Conservation (phyloP, 2,888 invertebrate species). For the Galerucella calmariensis region DNA sequence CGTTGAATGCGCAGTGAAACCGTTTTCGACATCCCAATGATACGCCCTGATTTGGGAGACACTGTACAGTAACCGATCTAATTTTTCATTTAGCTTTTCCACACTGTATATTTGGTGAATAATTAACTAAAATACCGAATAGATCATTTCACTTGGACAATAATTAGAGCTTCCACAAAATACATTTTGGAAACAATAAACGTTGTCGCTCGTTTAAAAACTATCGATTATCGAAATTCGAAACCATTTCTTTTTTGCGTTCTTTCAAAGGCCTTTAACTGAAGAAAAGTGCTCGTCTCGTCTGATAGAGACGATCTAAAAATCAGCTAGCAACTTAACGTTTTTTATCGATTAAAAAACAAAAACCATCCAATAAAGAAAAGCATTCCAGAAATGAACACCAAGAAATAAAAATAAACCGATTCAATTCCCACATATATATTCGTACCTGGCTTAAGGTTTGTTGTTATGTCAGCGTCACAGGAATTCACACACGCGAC, state of each 20-base stretch:
- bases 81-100: no score
- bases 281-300: background rate
- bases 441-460: slow-evolving; percentile 26
- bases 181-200: no score
- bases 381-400: slow-evolving; percentile 17
- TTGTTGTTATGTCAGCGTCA: slow-evolving; percentile 28
- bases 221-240: background rate
- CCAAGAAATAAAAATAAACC: slow-evolving; percentile 18
- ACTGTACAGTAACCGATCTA: no score
- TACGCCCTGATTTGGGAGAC: no score
- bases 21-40: no score
- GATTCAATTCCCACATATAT: slow-evolving; percentile 19
- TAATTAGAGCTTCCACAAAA: no score
- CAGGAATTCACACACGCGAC: slow-evolving; percentile 30
- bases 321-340: background rate
- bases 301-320: background rate
- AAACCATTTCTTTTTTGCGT: background rate
- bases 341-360: slow-evolving; percentile 16
- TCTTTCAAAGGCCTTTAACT: background rate
- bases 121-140: no score
- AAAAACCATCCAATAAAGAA: slow-evolving; percentile 12
- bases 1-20: no score
- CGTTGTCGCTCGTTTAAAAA: background rate
- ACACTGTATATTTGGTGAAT: no score
- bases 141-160: no score